phyloP scores from a whole-genome alignment of 2,113 vertebrate genomes.

The Burhinus oedicnemus region DNA sequence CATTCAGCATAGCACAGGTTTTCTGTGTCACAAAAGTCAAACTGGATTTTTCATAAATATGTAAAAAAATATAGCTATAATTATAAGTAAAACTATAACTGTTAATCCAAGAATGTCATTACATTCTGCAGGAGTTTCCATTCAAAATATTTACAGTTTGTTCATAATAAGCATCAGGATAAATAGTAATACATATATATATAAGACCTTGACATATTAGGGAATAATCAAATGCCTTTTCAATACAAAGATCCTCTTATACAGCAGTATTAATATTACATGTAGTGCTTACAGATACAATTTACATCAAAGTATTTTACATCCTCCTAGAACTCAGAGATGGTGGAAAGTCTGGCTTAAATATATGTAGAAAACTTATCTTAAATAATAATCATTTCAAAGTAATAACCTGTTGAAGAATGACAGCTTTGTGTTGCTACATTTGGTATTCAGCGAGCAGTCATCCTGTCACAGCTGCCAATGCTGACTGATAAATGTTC shows the following conservation, averaged over 20 bases:
- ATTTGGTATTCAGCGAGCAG: constrained; percentile 69
- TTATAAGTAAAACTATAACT: neutral
- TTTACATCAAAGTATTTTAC: constrained; percentile 69
- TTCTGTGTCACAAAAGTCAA: neutral
- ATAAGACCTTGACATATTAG: constrained; percentile 7
- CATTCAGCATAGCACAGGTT: neutral
- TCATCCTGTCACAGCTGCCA: constrained; percentile 70
- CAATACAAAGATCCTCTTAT: constrained; percentile 47
- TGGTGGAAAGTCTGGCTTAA: constrained; percentile 48
- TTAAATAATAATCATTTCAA: constrained; percentile 73
- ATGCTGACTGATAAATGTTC: constrained; percentile 74
- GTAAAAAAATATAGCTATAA: neutral
- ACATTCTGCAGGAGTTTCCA: neutral
- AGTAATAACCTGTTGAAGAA: constrained; percentile 77
- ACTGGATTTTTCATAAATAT: neutral
- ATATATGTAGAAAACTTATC: constrained; percentile 67
- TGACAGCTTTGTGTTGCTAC: constrained; percentile 56
- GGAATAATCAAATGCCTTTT: constrained; percentile 47
- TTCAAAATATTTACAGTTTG: constrained; percentile 13
- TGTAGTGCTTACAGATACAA: constrained; percentile 60
- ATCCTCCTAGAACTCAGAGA: constrained; percentile 38
- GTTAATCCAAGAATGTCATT: constrained; percentile 17
- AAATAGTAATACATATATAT: neutral
- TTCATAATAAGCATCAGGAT: neutral
- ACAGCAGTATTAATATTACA: constrained; percentile 57